Base-by-base conservation (phyloP, 2,888 invertebrate species). In the Hoplodrina blanda region DNA sequence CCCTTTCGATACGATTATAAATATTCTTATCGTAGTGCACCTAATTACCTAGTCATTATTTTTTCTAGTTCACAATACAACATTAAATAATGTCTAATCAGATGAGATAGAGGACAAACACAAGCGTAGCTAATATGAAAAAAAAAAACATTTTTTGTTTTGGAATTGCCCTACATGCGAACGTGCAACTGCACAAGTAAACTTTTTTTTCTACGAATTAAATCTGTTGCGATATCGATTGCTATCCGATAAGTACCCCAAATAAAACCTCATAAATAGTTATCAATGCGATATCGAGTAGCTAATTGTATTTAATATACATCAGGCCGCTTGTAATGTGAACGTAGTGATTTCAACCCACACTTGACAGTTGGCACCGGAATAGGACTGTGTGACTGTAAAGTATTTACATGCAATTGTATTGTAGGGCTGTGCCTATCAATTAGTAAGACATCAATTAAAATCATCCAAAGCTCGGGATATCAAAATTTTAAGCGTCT, bases 331-430 rank as follows among this genome's bases (percentile, higher is more conserved):
- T 74, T 54, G 20, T 54, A n/a, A 33, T 61, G n/a, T 76, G 54
- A 63, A 69, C 30, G 44, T 17, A 67, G 55, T 25, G 6, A 70
- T 73, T 71, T 33, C 81, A 2, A 11, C 71, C 73, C 76, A 83
- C 74, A 63, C 62, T 25, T 17, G 46, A 64, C 33, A 50, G 46
- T 83, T 83, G 74, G 83, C 82, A 74, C 49, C 37, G 20, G 67
- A 72, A 68, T 64, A 68, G 46, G 11, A 67, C 37, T 54, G 17
- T 6, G 11, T 19, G 15, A 7, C 19, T 52, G 41, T 62, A 25
- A 56, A 50, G 41, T 73, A 56, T 62, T 69, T 52, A 61, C 41
- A 59, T 73, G 57, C 67, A 69, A 69, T 62, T 81, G 30, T 59
- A n/a, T 10, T 4, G 4, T 62, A 78, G 69, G 83, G 73, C 13